Evolutionary conservation across 2,113 vertebrate genomes (phyloP), one percentile per base, ranked within the genome.

Genomic region (Aix galericulata): DNA sequence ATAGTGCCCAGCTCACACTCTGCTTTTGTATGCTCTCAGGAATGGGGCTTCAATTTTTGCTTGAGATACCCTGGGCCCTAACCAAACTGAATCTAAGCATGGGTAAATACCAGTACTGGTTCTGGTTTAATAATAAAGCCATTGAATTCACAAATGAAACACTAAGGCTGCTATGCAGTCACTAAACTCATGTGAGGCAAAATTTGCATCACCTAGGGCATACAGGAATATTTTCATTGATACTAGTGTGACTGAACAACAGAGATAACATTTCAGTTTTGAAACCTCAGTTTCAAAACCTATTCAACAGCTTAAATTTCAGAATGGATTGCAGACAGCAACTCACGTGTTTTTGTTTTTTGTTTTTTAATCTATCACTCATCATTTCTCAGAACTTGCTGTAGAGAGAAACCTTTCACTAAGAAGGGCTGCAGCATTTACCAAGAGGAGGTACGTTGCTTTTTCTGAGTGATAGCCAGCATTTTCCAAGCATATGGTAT

Each of bases 401-500:
- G 46, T 3, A 64, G 59, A 76, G 67, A 84, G 11, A 74, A 94
- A 84, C 31, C 10, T 76, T 83, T 86, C 76, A 32, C 48, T 62
- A 23, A 60, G n/a, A 71, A 82, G 29, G 40, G 26, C 77, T 68
- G 8, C 42, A 76, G 55, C 67, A 59, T 50, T 81, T 15, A 86
- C 58, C 78, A 81, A 36, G 82, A 86, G 62, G 52, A 92, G 34
- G 59, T 46, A 74, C 46, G 85, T 81, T 66, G 26, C 83, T 94
- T 71, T 67, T 80, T 6, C 82, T 36, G 62, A 91, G 52, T 6
- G 10, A 48, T 3, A 59, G 80, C 31, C 55, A 82, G 73, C 23
- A 31, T 83, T 95, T 92, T 62, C 71, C 44, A 83, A 68, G 87
- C 95, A 96, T 96, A 42, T 96, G 95, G 94, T 86, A 71, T 88